Evolutionary conservation across 2,113 vertebrate genomes (phyloP).

Genomic region (Corythornis vintsioides): DNA sequence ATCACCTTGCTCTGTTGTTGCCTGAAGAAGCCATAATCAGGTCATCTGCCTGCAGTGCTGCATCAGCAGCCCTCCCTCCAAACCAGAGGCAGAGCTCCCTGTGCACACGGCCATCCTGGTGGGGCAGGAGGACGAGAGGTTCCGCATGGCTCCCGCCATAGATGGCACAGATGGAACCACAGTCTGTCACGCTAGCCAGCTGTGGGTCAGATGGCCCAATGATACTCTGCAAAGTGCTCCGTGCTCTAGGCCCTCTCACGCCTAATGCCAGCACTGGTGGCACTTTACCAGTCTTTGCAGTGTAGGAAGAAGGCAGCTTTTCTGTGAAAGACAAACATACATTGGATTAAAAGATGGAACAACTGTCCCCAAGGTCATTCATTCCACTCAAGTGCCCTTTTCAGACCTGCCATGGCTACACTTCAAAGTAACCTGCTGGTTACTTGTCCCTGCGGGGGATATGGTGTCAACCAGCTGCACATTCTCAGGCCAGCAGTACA

Average conservation of each 20-base stretch:
- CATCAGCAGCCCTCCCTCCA: constrained; percentile 64
- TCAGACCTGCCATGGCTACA: not conserved
- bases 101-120: not conserved
- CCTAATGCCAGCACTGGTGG: constrained; percentile 58
- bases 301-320: constrained; percentile 1
- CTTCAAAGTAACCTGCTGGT: not conserved
- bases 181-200: constrained; percentile 1
- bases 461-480: not conserved
- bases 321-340: constrained; percentile 39
- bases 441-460: not conserved
- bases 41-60: not conserved
- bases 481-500: not conserved
- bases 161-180: not conserved
- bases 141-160: constrained; percentile 6
- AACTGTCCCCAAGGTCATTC: not conserved
- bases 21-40: not conserved
- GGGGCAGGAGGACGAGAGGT: constrained; percentile 18
- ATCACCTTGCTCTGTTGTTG: constrained; percentile 13
- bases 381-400: not conserved
- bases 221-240: constrained; percentile 45
- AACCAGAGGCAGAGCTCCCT: constrained; percentile 78
- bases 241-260: constrained; percentile 68
- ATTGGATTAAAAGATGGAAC: not conserved
- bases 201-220: constrained; percentile 31
- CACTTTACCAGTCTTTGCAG: not conserved